Conservation (phyloP, 2,888 invertebrate species). For the Drosophila kanekoi region DNA sequence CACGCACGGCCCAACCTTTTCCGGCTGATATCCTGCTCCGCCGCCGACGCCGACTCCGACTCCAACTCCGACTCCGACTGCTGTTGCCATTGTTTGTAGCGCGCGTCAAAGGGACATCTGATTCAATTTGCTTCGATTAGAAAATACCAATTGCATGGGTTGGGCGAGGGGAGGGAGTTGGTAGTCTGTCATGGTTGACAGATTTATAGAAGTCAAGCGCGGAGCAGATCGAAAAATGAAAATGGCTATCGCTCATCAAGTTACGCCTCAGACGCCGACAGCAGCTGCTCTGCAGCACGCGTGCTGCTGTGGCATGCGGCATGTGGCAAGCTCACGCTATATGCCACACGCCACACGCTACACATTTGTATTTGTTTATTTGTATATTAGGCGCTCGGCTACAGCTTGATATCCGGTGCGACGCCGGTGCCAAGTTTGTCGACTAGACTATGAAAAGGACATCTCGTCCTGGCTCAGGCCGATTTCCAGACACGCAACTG, state of each 20-base stretch:
- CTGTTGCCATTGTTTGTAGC: constrained; percentile 52
- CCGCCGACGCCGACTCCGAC: constrained; percentile 2
- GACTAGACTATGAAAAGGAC: constrained; percentile 35
- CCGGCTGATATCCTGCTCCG: constrained; percentile 43
- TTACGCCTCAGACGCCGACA: constrained; percentile 41
- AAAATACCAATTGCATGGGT: constrained; percentile 66
- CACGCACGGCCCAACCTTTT: constrained; percentile 47
- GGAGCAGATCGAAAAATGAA: constrained; percentile 61
- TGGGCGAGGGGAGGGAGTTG: neutral
- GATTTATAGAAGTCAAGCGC: constrained; percentile 73
- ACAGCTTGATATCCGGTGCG: constrained; percentile 75
- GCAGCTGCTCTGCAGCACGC: constrained; percentile 23
- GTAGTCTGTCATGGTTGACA: constrained; percentile 61
- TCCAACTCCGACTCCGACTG: constrained; percentile 3
- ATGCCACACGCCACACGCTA: neutral
- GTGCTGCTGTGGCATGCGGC: constrained; percentile 22
- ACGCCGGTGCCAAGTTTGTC: constrained; percentile 71
- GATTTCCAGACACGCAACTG: constrained; percentile 55
- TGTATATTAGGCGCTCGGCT: constrained; percentile 59
- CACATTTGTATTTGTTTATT: constrained; percentile 41
- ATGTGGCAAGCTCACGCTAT: constrained; percentile 34
- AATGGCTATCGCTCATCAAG: constrained; percentile 70
- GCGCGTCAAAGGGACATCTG: constrained; percentile 70
- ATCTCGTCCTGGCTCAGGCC: constrained; percentile 18
- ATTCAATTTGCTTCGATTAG: constrained; percentile 81